Evolutionary conservation across 2,888 invertebrate genomes (phyloP), one percentile per base, ranked within the genome.

Genomic region (Brenthis daphne): DNA sequence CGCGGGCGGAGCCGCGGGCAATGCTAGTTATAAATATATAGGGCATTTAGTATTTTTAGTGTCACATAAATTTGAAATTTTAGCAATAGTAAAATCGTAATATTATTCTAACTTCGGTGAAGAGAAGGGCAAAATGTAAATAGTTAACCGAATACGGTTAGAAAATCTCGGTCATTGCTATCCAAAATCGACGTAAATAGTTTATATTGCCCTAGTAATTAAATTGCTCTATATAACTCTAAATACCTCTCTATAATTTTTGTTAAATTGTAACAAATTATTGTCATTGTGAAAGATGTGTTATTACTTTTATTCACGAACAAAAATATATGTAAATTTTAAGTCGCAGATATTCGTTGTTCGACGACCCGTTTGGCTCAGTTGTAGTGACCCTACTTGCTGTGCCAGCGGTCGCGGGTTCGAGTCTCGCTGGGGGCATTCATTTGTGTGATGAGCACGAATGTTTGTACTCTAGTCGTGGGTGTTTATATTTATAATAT

Each of bases 51-150:
- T 50, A 51, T 8, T 3, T 13, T 37, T 20, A 33, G 16, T 61
- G 33, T 53, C 37, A 63, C 53, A 54, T 16, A 63, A 63, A 29
- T 20, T 12, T 6, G 16, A 29, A 33, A 33, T 29, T 60, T 24
- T 16, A 63, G 20, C 33, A 43, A 63, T 33, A 16, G n/a, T 20
- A 54, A 63, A 65, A 24, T 47, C 0, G n/a, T 16, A 33, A 63
- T 61, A 43, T 51, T 51, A 61, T 67, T 70, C 51, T 48, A n/a
- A 55, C 24, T 57, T 12, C n/a, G 64, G 47, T 57, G 12, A 64
- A 71, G 71, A 71, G 71, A 71, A 71, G 71, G 69, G 71, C 60
- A 67, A 61, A 69, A 57, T 64, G 60, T 68, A 67, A 65, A 71
- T 57, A 51, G 11, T 16, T 51, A 50, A 50, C 57, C 54, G 14